Evolutionary conservation across 2,797 vertebrate genomes (phyloP), one percentile per base, ranked within the genome.

Genomic region (Myotis vivesi): DNA sequence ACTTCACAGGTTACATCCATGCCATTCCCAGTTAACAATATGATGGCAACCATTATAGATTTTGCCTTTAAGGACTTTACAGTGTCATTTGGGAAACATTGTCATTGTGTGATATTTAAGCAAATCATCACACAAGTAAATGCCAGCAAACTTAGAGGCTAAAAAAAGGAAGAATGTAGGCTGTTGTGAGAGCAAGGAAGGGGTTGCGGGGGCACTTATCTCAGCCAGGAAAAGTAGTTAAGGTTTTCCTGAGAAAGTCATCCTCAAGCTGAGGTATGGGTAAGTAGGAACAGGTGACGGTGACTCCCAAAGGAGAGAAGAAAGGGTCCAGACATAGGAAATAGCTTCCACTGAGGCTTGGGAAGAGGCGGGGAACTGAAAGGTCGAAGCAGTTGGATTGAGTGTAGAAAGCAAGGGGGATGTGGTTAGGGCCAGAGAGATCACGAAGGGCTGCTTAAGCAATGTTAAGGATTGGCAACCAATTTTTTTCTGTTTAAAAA

Each of bases 231-330:
- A 84, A 62, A 59, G 59, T 15, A 25, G 22, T 57, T 72, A n/a
- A 66, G 23, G 36, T 84, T 92, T 88, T 92, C 81, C 55, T 81
- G 19, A n/a, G 77, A 91, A 38, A 71, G 57, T 82, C 51, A 72
- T 53, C 44, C 89, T 83, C 49, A 16, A 57, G 17, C 33, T 46
- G 33, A 79, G 51, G 30, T 55, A 44, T 44, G 22, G 51, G 30
- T 92, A 77, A 57, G 3, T n/a, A 69, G 28, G 22, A 83, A 38
- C 66, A 84, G 25, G 11, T 41, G 82, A 84, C 71, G 59, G 20
- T 82, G 53, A 62, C 36, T 57, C 44, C 62, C 64, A 38, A 82
- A 55, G 41, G 46, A 64, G 72, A 36, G 46, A 87, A 77, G 53
- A 85, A 83, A 41, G 20, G 23, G 6, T 20, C 28, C 64, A 12